Conservation (phyloP, 2,797 vertebrate species). For the Clarias pachynema region DNA sequence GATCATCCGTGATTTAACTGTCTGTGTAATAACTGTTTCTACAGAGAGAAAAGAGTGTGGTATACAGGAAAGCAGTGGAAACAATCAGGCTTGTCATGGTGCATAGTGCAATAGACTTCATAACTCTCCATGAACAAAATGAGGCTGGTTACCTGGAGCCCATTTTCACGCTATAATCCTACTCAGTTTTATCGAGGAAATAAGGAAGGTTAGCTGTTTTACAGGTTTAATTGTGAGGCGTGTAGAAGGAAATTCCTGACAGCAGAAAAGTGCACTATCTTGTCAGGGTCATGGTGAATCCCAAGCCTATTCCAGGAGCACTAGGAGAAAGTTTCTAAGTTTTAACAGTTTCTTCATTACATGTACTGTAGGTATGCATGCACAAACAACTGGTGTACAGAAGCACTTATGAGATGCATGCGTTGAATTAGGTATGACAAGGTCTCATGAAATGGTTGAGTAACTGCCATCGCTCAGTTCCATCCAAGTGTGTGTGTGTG, state of each 20-base stretch:
- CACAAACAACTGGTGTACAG: neutral
- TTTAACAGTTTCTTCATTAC: neutral
- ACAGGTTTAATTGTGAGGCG: neutral
- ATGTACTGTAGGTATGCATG: neutral
- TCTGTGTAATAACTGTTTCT: constrained; percentile 41
- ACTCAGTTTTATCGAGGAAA: neutral
- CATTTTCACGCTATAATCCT: neutral
- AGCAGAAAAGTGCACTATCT: neutral
- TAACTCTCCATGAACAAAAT: neutral
- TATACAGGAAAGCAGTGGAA: constrained; percentile 33
- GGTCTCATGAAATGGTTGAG: constrained; percentile 28
- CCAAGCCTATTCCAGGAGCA: constrained; percentile 1
- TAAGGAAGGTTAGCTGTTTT: neutral
- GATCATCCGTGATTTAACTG: constrained; percentile 45
- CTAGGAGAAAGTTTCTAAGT: neutral
- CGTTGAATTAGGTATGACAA: constrained; percentile 39
- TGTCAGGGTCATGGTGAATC: constrained; percentile 14
- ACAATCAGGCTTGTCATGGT: constrained; percentile 19
- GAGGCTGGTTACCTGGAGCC: neutral
- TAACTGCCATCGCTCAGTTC: constrained; percentile 21
- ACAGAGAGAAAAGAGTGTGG: neutral
- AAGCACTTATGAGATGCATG: constrained; percentile 18
- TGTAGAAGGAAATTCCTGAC: neutral
- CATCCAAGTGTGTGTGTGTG: constrained; percentile 6
- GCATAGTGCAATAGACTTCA: constrained; percentile 31